Evolutionary conservation across 2,797 vertebrate genomes (phyloP), one percentile per base, ranked within the genome.

Genomic region (Neopelma chrysocephalum): DNA sequence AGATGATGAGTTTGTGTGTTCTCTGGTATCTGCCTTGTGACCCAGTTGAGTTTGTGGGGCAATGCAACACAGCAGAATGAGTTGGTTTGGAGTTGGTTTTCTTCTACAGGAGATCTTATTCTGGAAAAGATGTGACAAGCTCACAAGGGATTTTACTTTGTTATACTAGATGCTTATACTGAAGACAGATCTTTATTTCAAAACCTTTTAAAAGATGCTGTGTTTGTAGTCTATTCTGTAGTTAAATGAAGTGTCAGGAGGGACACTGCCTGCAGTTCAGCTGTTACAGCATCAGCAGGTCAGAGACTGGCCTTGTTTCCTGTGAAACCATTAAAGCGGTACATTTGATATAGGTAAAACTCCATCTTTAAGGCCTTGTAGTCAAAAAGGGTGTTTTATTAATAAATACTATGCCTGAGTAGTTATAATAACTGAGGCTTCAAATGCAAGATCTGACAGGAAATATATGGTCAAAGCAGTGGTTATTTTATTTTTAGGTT

Each of bases 401-500:
- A 90, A 38, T 23, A 16, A 51, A 81, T 20, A 15, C 12, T 2
- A 0, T n/a, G 69, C 7, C 50, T 82, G 47, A 6, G 23, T 36
- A n/a, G 47, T 34, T 75, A 25, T 3, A 42, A 31, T 42, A 66
- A 82, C 38, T 57, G 45, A 62, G 47, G 9, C 48, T 70, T 93
- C 16, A 15, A 64, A 80, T 60, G 29, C 10, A 53, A 66, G 36
- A 51, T 82, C 36, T 77, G 36, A 43, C 56, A 73, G 73, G 66
- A 95, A 87, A 70, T 82, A 32, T 0, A 7, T 29, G 23, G 66
- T 48, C 29, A 57, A 69, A 66, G 22, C 58, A 84, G 25, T 31
- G 19, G n/a, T 27, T 79, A 6, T 53, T 94, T 89, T 89, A 70
- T 75, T 95, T 94, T 91, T 90, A 73, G 73, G 14, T 90, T 79